Evolutionary conservation across 2,888 invertebrate genomes (phyloP).

Genomic region (Drosophila prostipennis): DNA sequence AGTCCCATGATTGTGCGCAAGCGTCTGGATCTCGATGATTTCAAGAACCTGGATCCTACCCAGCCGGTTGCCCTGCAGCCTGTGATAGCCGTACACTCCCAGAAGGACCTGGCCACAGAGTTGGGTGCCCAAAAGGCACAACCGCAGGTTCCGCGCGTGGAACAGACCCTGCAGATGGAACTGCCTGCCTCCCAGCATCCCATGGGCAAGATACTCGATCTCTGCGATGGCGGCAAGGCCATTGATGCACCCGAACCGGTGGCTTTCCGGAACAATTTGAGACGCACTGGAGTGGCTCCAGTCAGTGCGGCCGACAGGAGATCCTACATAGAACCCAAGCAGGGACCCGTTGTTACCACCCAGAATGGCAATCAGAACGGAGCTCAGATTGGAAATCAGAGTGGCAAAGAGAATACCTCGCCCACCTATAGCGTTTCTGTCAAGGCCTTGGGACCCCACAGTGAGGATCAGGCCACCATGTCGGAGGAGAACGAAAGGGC

Average conservation of each 20-base stretch:
- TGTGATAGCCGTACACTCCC: constrained; percentile 62
- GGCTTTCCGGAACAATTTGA: constrained; percentile 76
- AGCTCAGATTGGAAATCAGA: neutral
- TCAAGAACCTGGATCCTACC: constrained; percentile 80
- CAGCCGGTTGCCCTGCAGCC: constrained; percentile 78
- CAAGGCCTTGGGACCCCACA: constrained; percentile 66
- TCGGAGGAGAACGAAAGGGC: constrained; percentile 81
- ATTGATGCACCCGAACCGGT: constrained; percentile 58
- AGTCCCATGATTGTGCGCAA: constrained; percentile 82
- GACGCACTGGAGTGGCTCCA: constrained; percentile 69
- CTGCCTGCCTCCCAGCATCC: constrained; percentile 74
- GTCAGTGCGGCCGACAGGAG: constrained; percentile 82
- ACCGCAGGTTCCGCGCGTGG: constrained; percentile 46
- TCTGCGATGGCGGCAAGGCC: constrained; percentile 78
- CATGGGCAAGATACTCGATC: constrained; percentile 82
- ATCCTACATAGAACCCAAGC: constrained; percentile 82
- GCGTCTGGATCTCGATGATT: constrained; percentile 81
- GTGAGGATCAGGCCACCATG: constrained; percentile 68
- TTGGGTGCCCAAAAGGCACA: constrained; percentile 49
- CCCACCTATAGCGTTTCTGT: constrained; percentile 78
- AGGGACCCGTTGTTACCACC: neutral
- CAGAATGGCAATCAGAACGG: constrained; percentile 2
- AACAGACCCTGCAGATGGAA: constrained; percentile 55
- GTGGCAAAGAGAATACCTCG: constrained; percentile 44
- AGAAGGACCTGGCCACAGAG: constrained; percentile 24